phyloP scores from a whole-genome alignment of 2,113 vertebrate genomes.

The Stigmatopora nigra region DNA sequence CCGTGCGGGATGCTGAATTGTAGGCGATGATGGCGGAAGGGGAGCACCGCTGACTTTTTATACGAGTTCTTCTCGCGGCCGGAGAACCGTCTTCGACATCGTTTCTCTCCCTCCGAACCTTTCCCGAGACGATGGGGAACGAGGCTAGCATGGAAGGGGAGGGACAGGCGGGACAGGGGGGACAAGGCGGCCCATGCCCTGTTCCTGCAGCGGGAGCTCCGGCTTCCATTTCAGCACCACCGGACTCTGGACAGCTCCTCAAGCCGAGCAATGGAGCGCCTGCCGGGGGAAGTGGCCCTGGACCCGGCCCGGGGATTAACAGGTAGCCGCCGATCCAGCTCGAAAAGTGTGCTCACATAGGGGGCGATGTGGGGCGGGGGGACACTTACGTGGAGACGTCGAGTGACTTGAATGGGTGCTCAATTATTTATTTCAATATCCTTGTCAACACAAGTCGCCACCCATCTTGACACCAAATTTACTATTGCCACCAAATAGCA shows the following conservation, averaged over 20 bases:
- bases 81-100: constrained; percentile 55
- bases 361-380: constrained; percentile 17
- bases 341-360: constrained; percentile 25
- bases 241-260: constrained; percentile 76
- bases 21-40: constrained; percentile 79
- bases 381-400: constrained; percentile 25
- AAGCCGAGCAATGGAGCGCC: constrained; percentile 76
- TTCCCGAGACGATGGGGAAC: constrained; percentile 70
- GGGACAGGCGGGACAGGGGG: constrained; percentile 67
- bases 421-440: constrained; percentile 69
- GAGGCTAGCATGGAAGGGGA: constrained; percentile 74
- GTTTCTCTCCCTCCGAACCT: constrained; percentile 55
- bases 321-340: constrained; percentile 62
- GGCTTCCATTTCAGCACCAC: constrained; percentile 78
- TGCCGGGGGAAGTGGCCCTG: constrained; percentile 65
- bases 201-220: constrained; percentile 66
- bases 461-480: constrained; percentile 22
- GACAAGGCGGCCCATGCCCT: constrained; percentile 62
- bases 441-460: constrained; percentile 52
- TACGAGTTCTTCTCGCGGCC: constrained; percentile 56
- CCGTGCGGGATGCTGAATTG: constrained; percentile 71
- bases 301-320: constrained; percentile 70
- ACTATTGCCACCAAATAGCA: background rate
- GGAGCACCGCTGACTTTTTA: constrained; percentile 69
- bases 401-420: constrained; percentile 54